A percentile compares a stretch with the other conserved stretches of the same genome.
These are phyloP conservation scores for Nudaria mundana DNA, from an alignment of 2,888 invertebrate species.

Conservation along the genomic window DNA sequence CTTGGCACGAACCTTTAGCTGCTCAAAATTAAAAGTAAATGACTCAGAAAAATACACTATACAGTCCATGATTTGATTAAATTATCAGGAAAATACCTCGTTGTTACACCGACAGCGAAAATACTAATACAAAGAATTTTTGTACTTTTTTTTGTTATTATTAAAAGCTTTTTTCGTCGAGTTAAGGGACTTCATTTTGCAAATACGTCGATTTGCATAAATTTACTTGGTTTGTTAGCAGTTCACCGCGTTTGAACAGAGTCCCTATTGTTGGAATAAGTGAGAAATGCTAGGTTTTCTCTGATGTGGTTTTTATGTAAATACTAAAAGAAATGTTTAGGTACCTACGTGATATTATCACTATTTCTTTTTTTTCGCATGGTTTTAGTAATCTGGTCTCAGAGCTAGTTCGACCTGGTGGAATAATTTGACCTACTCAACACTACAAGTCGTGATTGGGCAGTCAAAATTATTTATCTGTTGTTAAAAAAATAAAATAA, in stretches of 20 bases:
- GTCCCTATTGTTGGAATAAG: slow-evolving; percentile 49
- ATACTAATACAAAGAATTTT: slow-evolving; percentile 29
- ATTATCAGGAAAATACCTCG: slow-evolving; percentile 71
- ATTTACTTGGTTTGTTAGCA: slow-evolving; percentile 46
- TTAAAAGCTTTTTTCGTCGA: slow-evolving; percentile 62
- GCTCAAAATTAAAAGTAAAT: slow-evolving; percentile 72
- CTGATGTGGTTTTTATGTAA: too few species aligned
- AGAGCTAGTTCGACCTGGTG: too few species aligned
- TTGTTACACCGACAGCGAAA: slow-evolving; percentile 26
- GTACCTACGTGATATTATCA: too few species aligned
- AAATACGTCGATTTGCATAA: slow-evolving; percentile 72
- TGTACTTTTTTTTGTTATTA: slow-evolving; percentile 50
- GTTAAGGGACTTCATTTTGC: slow-evolving; percentile 57
- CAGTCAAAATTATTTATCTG: too few species aligned
- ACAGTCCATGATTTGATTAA: slow-evolving; percentile 71
- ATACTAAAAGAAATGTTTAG: too few species aligned
- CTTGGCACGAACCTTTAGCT: slow-evolving; percentile 23
- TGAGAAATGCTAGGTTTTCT: slow-evolving; percentile 15
- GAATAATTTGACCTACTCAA: too few species aligned
- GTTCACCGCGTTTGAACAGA: slow-evolving; percentile 28
- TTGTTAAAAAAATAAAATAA: too few species aligned
- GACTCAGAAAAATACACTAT: slow-evolving; percentile 65
- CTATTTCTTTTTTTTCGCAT: too few species aligned
- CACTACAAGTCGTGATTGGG: too few species aligned
- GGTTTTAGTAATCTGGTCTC: too few species aligned